phyloP scores from a whole-genome alignment of 2,797 vertebrate species.

The Microctenopoma steveboyesi region DNA sequence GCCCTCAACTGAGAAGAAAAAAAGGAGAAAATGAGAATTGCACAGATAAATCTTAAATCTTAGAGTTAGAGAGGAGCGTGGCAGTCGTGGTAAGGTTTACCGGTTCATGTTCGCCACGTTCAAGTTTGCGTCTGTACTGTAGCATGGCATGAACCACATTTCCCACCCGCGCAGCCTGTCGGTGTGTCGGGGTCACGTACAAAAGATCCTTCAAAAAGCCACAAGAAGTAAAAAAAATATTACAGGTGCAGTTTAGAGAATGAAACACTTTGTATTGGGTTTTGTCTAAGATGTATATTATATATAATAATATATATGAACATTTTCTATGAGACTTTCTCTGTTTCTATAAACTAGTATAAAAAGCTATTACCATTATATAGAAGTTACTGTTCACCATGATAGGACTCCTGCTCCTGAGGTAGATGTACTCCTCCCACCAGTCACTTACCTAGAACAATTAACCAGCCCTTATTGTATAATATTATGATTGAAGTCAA shows the following conservation, averaged over 20 bases:
- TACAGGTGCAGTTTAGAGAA: too few relatives aligned
- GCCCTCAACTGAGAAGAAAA: slow-evolving; percentile 85
- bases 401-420: slow-evolving; percentile 88
- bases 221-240: slow-evolving; percentile 1
- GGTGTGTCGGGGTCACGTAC: slow-evolving; percentile 84
- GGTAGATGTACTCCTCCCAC: slow-evolving; percentile 97
- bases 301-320: background rate
- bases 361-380: slow-evolving; percentile 81
- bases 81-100: slow-evolving; percentile 70
- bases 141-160: slow-evolving; percentile 91
- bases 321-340: background rate
- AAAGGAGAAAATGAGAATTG: background rate
- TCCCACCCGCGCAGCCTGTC: slow-evolving; percentile 90
- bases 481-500: background rate
- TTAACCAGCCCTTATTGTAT: background rate
- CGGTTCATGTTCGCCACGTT: slow-evolving; percentile 91
- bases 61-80: background rate
- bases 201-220: slow-evolving; percentile 86
- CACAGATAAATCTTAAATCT: background rate
- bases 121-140: slow-evolving; percentile 91
- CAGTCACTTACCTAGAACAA: slow-evolving; percentile 92
- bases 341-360: background rate
- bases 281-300: background rate
- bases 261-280: too few relatives aligned
- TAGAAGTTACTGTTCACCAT: slow-evolving; percentile 99